Evolutionary conservation across 2,797 vertebrate genomes (phyloP).

Genomic region (Hydrophis major): DNA sequence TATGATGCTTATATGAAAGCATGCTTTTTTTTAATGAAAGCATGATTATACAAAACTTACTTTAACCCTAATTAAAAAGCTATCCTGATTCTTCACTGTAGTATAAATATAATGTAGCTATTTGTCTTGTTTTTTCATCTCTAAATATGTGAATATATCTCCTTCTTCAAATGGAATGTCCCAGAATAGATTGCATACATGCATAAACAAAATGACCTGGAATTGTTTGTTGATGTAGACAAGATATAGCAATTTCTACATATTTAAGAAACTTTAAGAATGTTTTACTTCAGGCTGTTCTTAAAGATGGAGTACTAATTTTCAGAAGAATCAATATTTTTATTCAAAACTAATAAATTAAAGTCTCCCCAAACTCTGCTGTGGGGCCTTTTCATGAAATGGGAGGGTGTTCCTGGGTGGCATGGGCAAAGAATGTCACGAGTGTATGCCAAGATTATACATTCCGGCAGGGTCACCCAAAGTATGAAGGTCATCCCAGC

Average conservation of each 20-base stretch:
- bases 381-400: not conserved
- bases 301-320: not conserved
- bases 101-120: not conserved
- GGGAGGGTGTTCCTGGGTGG: not conserved
- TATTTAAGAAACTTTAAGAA: not conserved
- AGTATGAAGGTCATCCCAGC: not conserved
- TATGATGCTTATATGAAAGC: not conserved
- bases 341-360: not conserved
- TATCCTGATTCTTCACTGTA: not conserved
- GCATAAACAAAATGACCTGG: not conserved
- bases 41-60: not conserved
- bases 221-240: not conserved
- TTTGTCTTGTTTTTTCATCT: not conserved
- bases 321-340: not conserved
- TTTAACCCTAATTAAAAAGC: not conserved
- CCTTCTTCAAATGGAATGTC: not conserved
- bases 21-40: not conserved
- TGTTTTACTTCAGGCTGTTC: not conserved
- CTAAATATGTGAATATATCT: not conserved
- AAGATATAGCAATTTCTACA: not conserved
- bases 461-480: not conserved
- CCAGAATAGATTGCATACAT: not conserved
- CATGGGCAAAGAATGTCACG: not conserved
- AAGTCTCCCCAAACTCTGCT: not conserved
- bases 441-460: not conserved